Conservation (phyloP, 2,113 vertebrate species). For the Amphiprion ocellaris region DNA sequence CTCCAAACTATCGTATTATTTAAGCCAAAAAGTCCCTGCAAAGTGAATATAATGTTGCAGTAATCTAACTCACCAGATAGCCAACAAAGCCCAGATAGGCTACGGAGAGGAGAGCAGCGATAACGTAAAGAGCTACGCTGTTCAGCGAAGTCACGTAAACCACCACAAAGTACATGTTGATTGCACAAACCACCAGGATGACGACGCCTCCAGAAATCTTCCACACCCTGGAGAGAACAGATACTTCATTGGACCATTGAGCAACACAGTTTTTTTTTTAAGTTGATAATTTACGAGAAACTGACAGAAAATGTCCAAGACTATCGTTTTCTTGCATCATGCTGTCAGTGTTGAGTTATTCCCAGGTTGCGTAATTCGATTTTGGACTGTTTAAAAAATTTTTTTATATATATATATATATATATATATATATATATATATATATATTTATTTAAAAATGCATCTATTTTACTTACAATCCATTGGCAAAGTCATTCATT, state of each 20-base stretch:
- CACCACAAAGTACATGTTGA: slow-evolving; percentile 97
- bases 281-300: not conserved
- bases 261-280: slow-evolving; percentile 4
- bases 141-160: slow-evolving; percentile 89
- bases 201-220: slow-evolving; percentile 88
- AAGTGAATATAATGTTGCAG: not conserved
- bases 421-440: too few relatives aligned
- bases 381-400: too few relatives aligned
- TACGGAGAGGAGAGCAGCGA: slow-evolving; percentile 87
- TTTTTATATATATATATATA: too few relatives aligned
- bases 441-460: not conserved
- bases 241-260: slow-evolving; percentile 1
- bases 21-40: too few relatives aligned
- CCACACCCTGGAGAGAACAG: slow-evolving; percentile 86
- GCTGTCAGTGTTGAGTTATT: not conserved
- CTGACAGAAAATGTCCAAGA: not conserved
- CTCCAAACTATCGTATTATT: too few relatives aligned
- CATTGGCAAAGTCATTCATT: slow-evolving; percentile 95
- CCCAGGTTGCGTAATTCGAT: not conserved
- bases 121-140: slow-evolving; percentile 86
- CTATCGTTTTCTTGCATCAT: not conserved
- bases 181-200: slow-evolving; percentile 90
- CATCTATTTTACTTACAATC: slow-evolving; percentile 88
- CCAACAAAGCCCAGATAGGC: slow-evolving; percentile 91
- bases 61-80: slow-evolving; percentile 90